phyloP scores from a whole-genome alignment of 2,113 vertebrate species.

The Fulica atra region DNA sequence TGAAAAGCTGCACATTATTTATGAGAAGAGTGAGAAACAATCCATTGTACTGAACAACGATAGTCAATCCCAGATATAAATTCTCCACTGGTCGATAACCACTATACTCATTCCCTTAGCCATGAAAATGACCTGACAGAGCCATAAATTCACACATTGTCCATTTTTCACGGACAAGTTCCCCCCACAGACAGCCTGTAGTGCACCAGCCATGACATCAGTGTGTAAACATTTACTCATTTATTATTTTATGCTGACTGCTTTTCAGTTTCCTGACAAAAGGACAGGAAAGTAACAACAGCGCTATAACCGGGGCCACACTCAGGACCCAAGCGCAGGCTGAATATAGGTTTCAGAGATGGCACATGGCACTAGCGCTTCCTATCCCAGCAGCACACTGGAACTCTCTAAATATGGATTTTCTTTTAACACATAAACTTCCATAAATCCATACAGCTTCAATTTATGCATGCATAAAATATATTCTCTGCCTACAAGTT shows the following conservation, averaged over 20 bases:
- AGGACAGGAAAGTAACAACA: neutral
- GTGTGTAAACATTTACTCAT: slow-evolving; percentile 2
- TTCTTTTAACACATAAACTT: neutral
- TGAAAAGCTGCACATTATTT: slow-evolving; percentile 47
- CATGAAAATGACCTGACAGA: slow-evolving; percentile 43
- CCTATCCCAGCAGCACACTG: neutral
- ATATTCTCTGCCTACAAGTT: neutral
- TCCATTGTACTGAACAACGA: slow-evolving; percentile 34
- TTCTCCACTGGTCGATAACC: slow-evolving; percentile 55
- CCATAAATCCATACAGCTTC: neutral
- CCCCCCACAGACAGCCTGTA: neutral
- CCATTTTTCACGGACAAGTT: slow-evolving; percentile 50
- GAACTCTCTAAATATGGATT: neutral
- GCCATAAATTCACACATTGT: slow-evolving; percentile 49
- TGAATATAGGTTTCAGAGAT: neutral
- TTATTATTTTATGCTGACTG: slow-evolving; percentile 33
- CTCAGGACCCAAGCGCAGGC: neutral
- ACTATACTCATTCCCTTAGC: slow-evolving; percentile 37
- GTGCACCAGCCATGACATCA: neutral
- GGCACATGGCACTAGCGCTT: neutral
- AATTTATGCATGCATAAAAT: accelerated
- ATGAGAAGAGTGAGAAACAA: slow-evolving; percentile 11
- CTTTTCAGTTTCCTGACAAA: neutral
- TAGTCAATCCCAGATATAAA: slow-evolving; percentile 57
- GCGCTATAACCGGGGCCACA: neutral